Base-by-base conservation (phyloP, 2,113 vertebrate species). In the Mus spicilegus region DNA sequence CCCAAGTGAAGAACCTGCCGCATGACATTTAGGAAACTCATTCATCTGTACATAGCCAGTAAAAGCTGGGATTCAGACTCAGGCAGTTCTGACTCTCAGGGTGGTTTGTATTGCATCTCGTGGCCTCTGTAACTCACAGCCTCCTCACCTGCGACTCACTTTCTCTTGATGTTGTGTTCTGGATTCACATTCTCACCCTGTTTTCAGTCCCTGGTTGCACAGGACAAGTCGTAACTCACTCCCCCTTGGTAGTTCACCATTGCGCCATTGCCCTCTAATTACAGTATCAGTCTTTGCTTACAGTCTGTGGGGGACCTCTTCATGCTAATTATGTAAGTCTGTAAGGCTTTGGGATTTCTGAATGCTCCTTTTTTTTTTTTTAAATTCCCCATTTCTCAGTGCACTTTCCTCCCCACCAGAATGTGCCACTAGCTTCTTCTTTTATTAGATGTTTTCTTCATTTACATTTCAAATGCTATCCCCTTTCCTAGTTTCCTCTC, bases 211-310 rank as follows among this genome's bases (percentile, higher is more conserved):
- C 14, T 69, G 73, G 28, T 49, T 69, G 46, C 81, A 39, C 70
- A 86, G 58, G 92, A 49, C 67, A 56, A 87, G 72, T 11, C 7
- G 16, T 80, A 51, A 51, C 92, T 86, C 85, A 87, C 26, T 93
- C 8, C 67, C 5, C 11, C 5, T 80, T 82, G 5, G 36, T 86
- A 10, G 26, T 94, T 93, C 82, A 36, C n/a, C 49, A 89, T 86
- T 89, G 46, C 28, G 63, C 19, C 51, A 46, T 72, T 94, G 30
- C 33, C 19, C 84, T 26, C 22, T 36, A 88, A 0, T 69, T 84
- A 95, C 61, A 58, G 14, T 95, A 90, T 30, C 26, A 76, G 33
- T n/a, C 77, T 95, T 81, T 92, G 61, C 70, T 78, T 75, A 19
- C 28, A 56, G 7, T 54, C 5, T 13, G 22, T 89, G 82, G 51